phyloP scores from a whole-genome alignment of 2,113 vertebrate genomes.

The Lampris megalopsis region DNA sequence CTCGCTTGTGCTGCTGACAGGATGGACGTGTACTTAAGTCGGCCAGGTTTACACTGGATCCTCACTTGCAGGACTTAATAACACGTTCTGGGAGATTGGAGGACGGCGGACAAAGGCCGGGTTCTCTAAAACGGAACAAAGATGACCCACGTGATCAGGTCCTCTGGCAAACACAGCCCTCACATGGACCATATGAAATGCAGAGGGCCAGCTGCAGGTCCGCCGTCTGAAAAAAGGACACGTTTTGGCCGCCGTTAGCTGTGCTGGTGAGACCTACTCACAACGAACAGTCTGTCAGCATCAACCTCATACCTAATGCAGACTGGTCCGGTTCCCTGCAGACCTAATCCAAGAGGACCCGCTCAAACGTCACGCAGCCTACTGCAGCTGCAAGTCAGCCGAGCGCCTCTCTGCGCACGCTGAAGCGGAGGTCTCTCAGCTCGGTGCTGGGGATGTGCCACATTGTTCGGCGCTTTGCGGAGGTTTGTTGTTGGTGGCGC shows the following conservation, averaged over 20 bases:
- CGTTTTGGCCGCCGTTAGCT: no score
- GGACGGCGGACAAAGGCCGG: background rate
- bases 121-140: background rate
- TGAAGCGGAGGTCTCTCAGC: constrained; percentile 34
- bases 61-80: background rate
- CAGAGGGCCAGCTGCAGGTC: background rate
- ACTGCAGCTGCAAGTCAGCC: background rate
- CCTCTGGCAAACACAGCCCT: background rate
- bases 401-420: constrained; percentile 26
- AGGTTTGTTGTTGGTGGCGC: constrained; percentile 47
- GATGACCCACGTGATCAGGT: background rate
- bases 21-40: background rate
- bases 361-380: constrained; percentile 8
- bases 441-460: constrained; percentile 38
- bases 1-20: background rate
- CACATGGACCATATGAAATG: background rate
- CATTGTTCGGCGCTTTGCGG: constrained; percentile 41
- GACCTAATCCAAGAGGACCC: constrained; percentile 23
- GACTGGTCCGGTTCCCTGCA: background rate
- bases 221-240: no score
- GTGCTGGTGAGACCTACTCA: no score
- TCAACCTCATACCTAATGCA: background rate
- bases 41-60: background rate
- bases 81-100: background rate
- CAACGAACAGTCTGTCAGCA: no score